Evolutionary conservation across 2,797 vertebrate genomes (phyloP).

Genomic region (Alcedo quadribrachys): DNA sequence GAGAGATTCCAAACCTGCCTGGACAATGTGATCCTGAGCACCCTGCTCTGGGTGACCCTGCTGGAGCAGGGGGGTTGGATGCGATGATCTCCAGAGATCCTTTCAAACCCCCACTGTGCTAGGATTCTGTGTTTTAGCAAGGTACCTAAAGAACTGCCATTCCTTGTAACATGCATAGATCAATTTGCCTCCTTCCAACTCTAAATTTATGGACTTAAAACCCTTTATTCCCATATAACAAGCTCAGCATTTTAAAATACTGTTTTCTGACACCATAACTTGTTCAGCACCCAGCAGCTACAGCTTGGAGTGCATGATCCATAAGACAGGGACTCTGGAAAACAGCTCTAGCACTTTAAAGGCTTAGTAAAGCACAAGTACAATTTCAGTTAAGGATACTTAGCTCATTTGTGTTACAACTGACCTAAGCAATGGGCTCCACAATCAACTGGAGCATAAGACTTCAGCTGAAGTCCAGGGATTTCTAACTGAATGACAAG

Average conservation of each 20-base stretch:
- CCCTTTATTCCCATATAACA: neutral
- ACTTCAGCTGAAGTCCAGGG: neutral
- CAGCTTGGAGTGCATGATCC: neutral
- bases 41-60: neutral
- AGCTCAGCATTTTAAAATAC: neutral
- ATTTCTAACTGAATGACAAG: neutral
- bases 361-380: neutral
- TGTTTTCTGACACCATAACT: neutral
- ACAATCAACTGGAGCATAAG: neutral
- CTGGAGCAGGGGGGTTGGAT: neutral
- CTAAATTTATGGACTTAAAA: neutral
- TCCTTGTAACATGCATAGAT: neutral
- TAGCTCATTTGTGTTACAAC: neutral
- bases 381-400: conserved; percentile 15
- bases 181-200: neutral
- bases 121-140: neutral
- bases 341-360: conserved; percentile 13
- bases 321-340: neutral
- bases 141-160: neutral
- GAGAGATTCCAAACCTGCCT: too few species aligned
- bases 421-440: too few species aligned
- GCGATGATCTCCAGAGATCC: neutral
- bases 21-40: neutral
- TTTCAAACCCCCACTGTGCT: neutral
- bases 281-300: neutral